Percentiles rank a stretch among this genome's conserved stretches.
Conservation (phyloP, 2,888 invertebrate species). For the Trichopoda pennipes region DNA sequence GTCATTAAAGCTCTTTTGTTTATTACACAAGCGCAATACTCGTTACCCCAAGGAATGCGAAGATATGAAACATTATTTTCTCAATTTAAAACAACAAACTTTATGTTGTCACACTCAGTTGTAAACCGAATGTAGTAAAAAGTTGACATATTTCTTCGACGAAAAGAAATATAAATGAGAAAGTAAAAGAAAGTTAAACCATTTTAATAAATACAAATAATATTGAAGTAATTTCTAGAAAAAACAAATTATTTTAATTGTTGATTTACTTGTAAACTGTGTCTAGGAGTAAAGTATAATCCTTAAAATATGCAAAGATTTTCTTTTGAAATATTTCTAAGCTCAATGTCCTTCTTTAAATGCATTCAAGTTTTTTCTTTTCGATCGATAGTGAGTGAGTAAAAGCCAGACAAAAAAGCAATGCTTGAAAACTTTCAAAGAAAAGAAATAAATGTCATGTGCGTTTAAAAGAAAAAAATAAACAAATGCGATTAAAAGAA, state of each 20-base stretch:
- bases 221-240: neutral
- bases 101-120: conserved; percentile 47
- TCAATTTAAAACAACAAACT: conserved; percentile 55
- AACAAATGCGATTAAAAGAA: conserved; percentile 56
- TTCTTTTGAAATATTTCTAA: conserved; percentile 3
- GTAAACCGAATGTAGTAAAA: conserved; percentile 53
- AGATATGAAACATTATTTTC: conserved; percentile 36
- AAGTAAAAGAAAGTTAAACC: conserved; percentile 12
- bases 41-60: conserved; percentile 12
- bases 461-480: conserved; percentile 50
- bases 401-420: conserved; percentile 21
- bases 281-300: neutral
- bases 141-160: conserved; percentile 48
- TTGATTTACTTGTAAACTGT: neutral
- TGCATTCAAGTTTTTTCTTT: conserved; percentile 42
- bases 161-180: conserved; percentile 5
- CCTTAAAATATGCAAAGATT: conserved; percentile 30
- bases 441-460: conserved; percentile 63
- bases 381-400: conserved; percentile 64
- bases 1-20: conserved; percentile 2
- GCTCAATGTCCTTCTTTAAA: conserved; percentile 50
- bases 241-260: conserved; percentile 8
- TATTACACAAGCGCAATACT: conserved; percentile 45
- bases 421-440: conserved; percentile 39
- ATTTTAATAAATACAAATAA: conserved; percentile 8